phyloP scores from a whole-genome alignment of 1,140 invertebrate genomes.

The Andrena cerasifolii region DNA sequence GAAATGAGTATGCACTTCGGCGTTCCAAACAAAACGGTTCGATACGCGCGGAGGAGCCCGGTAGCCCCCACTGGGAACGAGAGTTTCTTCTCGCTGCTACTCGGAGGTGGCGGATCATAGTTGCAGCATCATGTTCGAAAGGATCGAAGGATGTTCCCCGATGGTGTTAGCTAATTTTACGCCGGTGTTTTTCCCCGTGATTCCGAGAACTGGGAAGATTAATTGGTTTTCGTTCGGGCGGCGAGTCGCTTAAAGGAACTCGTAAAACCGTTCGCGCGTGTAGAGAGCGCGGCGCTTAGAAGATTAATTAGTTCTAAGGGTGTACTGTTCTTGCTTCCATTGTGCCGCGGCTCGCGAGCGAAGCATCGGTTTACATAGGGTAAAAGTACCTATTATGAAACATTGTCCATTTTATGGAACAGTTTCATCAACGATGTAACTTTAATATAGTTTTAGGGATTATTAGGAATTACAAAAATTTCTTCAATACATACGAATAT shows the following conservation, averaged over 20 bases:
- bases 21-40: conserved; percentile 37
- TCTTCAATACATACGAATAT: too few relatives aligned
- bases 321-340: neutral
- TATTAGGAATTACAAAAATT: too few relatives aligned
- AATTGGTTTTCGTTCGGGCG: conserved; percentile 58
- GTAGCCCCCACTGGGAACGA: conserved; percentile 40
- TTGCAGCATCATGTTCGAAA: conserved; percentile 69
- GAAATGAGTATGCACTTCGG: conserved; percentile 47
- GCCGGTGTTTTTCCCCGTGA: conserved; percentile 60
- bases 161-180: conserved; percentile 71
- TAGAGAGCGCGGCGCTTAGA: conserved; percentile 35
- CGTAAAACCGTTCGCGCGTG: conserved; percentile 48
- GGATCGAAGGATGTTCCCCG: conserved; percentile 15
- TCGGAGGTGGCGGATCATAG: conserved; percentile 51
- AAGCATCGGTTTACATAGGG: too few relatives aligned
- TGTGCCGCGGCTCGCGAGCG: too few relatives aligned
- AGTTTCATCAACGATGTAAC: too few relatives aligned
- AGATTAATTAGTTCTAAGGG: conserved; percentile 51
- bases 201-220: conserved; percentile 69
- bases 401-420: too few relatives aligned
- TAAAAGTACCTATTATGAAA: too few relatives aligned
- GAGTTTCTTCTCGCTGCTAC: conserved; percentile 32
- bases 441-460: too few relatives aligned
- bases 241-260: conserved; percentile 50
- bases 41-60: conserved; percentile 42